Conservation (phyloP, 2,113 vertebrate species). For the Chinchilla lanigera region DNA sequence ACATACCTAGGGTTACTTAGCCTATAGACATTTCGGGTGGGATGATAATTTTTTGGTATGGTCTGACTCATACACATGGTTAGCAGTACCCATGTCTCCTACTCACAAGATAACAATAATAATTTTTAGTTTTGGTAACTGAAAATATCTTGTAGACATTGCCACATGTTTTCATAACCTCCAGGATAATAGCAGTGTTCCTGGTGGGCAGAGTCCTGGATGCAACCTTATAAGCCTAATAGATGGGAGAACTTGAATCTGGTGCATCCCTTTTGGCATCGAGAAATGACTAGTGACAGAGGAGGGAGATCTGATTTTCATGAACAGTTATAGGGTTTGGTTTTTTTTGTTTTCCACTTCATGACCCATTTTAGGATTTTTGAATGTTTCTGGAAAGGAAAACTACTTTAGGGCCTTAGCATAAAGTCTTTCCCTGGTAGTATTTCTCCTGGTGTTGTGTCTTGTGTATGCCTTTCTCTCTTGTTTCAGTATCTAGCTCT, state of each 20-base stretch:
- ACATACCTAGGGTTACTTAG: not conserved
- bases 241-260: not conserved
- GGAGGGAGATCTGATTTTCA: not conserved
- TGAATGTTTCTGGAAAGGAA: not conserved
- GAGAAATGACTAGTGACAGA: not conserved
- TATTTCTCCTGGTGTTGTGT: not conserved
- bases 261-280: not conserved
- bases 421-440: not conserved
- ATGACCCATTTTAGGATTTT: not conserved
- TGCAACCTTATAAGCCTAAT: not conserved
- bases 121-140: not conserved
- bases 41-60: not conserved
- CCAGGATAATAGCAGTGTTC: not conserved
- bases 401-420: not conserved
- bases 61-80: not conserved
- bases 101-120: not conserved
- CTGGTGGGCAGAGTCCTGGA: not conserved
- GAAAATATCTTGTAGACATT: not conserved
- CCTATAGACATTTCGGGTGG: not conserved
- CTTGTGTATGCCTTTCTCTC: not conserved
- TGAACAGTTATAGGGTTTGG: not conserved
- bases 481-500: not conserved
- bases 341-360: not conserved
- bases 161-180: not conserved
- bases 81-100: not conserved